phyloP scores from a whole-genome alignment of 2,113 vertebrate genomes.

The Motacilla tschutschensis region DNA sequence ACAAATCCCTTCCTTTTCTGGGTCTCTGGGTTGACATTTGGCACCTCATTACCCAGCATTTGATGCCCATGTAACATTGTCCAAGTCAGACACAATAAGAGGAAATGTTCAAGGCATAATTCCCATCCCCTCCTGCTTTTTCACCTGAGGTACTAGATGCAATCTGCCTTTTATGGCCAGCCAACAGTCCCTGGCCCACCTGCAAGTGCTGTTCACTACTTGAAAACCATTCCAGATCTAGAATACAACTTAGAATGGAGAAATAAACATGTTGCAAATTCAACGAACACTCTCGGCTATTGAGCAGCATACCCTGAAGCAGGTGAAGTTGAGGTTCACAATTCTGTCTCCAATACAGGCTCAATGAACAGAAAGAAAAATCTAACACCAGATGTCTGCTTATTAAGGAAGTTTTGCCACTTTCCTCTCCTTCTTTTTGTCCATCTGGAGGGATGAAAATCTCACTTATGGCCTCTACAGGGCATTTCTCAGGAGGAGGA shows the following conservation, averaged over 20 bases:
- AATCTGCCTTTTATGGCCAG: neutral
- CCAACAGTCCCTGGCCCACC: rapidly evolving
- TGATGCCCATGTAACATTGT: rapidly evolving
- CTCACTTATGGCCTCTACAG: neutral
- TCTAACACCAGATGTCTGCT: neutral
- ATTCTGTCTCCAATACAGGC: neutral
- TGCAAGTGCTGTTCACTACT: neutral
- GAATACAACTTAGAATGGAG: neutral
- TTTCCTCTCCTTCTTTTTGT: neutral
- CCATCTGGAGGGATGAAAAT: neutral
- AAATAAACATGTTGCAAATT: neutral
- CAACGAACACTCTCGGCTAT: neutral
- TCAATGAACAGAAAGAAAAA: neutral
- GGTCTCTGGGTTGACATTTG: neutral
- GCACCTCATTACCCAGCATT: rapidly evolving
- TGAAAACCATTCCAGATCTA: neutral
- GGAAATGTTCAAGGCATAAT: neutral
- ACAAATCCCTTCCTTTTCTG: rapidly evolving
- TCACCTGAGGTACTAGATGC: neutral
- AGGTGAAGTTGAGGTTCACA: neutral
- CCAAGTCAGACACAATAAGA: neutral
- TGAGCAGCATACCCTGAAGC: neutral
- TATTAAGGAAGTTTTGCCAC: neutral
- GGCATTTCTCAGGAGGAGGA: neutral
- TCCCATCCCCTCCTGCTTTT: neutral